Base-by-base conservation (phyloP, 1,140 invertebrate species). In the Drosophila seguyi region DNA sequence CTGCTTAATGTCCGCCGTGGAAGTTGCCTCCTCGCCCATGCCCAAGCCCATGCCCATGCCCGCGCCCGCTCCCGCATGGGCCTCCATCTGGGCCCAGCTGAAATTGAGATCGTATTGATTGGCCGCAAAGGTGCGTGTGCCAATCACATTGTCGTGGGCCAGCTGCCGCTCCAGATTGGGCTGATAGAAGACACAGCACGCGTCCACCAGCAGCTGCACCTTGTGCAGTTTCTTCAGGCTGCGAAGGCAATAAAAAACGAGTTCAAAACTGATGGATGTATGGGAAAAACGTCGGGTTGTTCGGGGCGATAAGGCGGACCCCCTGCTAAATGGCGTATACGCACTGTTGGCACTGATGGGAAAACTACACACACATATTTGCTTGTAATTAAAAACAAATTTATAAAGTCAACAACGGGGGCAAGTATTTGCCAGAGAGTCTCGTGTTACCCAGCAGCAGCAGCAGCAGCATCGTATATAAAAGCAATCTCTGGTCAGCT, bases 101-200 rank as follows among this genome's bases (percentile, higher is more conserved):
- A 91, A 92, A 87, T 93, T 91, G 50, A 93, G 79, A 90, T 92
- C 92, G 67, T 90, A 92, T 81, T 93, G 92, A 92, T 92, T 92
- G 57, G 81, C 67, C 52, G 71, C 73, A 85, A 93, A 93, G 71
- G 75, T 81, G 57, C 74, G 60, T 72, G 92, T 91, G 78, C 90
- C 90, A 86, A 92, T 92, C 75, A 92, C 85, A 68, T 91, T 90
- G 76, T 92, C 79, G 59, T 56, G 56, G 48, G 31, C 47, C 60
- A 86, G 52, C 63, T 91, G 74, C 18, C 92, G 88, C 60, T 93
- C 92, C 72, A 93, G 79, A 84, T 93, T 93, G 61, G 90, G 69
- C 60, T 90, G 81, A 80, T 93, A 93, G 81, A 93, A 93, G 45
- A 93, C 79, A 81, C 92, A 92, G 61, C 75, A 65, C 16, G 77